Evolutionary conservation across 2,888 invertebrate species (phyloP).

Genomic region (Acheta domesticus): DNA sequence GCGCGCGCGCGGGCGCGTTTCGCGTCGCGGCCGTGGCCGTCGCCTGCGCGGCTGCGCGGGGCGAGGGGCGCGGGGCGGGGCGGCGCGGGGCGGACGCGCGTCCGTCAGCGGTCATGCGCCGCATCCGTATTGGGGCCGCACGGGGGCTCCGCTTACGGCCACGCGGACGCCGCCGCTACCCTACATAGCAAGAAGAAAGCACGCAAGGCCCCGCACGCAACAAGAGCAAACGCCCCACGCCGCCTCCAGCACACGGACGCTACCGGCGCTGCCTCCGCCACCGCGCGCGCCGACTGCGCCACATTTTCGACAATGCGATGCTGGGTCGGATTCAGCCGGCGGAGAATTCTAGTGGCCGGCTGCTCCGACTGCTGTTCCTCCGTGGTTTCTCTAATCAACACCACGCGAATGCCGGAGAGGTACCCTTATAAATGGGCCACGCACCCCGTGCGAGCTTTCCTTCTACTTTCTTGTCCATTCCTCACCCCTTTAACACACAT

Average conservation of each 20-base stretch:
- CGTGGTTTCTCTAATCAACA: background rate
- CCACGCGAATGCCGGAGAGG: too few species aligned
- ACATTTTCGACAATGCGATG: too few species aligned
- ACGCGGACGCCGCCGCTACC: conserved; percentile 12
- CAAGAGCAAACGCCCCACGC: background rate
- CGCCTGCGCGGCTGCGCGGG: too few species aligned
- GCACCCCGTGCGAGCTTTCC: too few species aligned
- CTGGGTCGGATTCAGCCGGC: too few species aligned
- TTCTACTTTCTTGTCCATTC: too few species aligned
- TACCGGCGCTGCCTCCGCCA: background rate
- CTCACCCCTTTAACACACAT: too few species aligned
- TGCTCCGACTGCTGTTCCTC: too few species aligned
- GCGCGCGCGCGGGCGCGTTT: background rate
- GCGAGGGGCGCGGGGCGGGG: too few species aligned
- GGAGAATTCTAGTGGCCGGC: background rate
- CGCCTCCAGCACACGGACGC: too few species aligned
- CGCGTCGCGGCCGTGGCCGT: background rate
- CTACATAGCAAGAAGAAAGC: conserved; percentile 19
- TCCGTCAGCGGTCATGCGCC: background rate
- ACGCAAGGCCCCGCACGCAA: background rate
- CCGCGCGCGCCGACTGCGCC: background rate
- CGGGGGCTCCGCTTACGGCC: conserved; percentile 18
- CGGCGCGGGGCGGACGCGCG: background rate
- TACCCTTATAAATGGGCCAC: too few species aligned
- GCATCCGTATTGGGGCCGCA: background rate